These are phyloP conservation scores for Lota lota DNA, from an alignment of 2,113 vertebrate genomes.

Conservation along the genomic window DNA sequence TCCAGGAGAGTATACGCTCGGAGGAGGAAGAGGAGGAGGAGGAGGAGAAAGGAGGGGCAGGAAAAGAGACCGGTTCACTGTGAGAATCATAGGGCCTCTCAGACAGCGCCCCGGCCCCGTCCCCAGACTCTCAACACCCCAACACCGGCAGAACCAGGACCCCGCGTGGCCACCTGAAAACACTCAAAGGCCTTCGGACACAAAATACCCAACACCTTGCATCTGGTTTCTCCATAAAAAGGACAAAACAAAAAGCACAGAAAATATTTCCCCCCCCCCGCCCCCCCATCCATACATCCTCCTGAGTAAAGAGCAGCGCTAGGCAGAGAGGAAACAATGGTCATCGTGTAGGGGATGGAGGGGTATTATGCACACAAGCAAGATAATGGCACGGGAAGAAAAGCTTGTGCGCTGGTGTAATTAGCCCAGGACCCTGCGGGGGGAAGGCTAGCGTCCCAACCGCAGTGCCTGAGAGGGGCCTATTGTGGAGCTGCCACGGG, in stretches of 20 bases:
- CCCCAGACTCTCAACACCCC: constrained; percentile 75
- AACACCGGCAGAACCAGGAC: background rate
- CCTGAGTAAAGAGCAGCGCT: background rate
- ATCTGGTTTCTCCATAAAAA: too few species aligned
- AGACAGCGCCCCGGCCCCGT: constrained; percentile 93
- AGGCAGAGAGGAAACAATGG: constrained; percentile 6
- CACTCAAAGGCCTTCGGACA: too few species aligned
- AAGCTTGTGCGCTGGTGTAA: constrained; percentile 19
- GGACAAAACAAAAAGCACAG: too few species aligned
- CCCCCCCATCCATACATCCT: too few species aligned
- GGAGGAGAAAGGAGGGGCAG: constrained; percentile 84
- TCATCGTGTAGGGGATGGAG: constrained; percentile 26
- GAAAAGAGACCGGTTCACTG: constrained; percentile 99
- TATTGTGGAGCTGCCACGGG: constrained; percentile 24
- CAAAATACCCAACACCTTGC: too few species aligned
- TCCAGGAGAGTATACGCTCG: too few species aligned
- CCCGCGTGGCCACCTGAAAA: too few species aligned
- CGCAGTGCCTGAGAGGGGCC: constrained; percentile 13
- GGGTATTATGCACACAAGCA: constrained; percentile 24
- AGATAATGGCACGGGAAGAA: constrained; percentile 21
- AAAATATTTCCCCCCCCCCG: too few species aligned
- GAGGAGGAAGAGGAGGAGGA: constrained; percentile 34
- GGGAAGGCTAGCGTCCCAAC: constrained; percentile 25
- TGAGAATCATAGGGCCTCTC: constrained; percentile 91
- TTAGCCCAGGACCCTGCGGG: constrained; percentile 34